Evolutionary conservation across 2,113 vertebrate species (phyloP).

Genomic region (Stegastes partitus): DNA sequence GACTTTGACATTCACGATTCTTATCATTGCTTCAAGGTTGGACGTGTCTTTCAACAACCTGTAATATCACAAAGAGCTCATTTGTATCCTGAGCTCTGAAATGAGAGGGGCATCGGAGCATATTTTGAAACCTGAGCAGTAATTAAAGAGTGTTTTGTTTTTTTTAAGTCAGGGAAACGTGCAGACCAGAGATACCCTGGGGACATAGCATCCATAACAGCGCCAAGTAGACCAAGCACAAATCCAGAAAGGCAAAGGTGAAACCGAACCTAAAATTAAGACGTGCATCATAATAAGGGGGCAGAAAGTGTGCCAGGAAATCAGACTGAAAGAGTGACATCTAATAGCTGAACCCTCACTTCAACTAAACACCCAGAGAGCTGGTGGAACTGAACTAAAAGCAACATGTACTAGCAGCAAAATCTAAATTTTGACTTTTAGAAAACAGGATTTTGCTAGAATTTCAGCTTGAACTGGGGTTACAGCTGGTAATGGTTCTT

Average conservation of each 20-base stretch:
- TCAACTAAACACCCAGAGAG: background rate
- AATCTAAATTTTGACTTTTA: background rate
- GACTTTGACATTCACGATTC: conserved; percentile 51
- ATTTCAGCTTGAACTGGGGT: background rate
- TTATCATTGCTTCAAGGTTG: conserved; percentile 44
- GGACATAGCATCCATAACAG: background rate
- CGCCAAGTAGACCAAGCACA: background rate
- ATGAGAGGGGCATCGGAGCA: conserved; percentile 15
- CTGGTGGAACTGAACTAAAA: background rate
- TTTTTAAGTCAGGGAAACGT: conserved; percentile 16
- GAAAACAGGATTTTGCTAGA: background rate
- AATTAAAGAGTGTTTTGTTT: conserved; percentile 7
- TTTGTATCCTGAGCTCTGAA: conserved; percentile 8
- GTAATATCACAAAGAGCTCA: conserved; percentile 45
- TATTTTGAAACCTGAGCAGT: conserved; percentile 19
- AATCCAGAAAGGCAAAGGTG: conserved; percentile 22
- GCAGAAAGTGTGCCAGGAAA: background rate
- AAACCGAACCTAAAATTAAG: conserved; percentile 19
- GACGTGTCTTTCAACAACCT: conserved; percentile 58
- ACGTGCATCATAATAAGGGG: background rate
- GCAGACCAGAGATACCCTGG: conserved; percentile 5
- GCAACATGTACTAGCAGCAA: background rate
- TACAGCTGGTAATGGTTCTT: background rate
- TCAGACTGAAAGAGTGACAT: conserved; percentile 57
- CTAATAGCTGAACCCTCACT: conserved; percentile 46